Conservation (phyloP, 2,797 vertebrate species). For the Pangasius mekongensis region DNA sequence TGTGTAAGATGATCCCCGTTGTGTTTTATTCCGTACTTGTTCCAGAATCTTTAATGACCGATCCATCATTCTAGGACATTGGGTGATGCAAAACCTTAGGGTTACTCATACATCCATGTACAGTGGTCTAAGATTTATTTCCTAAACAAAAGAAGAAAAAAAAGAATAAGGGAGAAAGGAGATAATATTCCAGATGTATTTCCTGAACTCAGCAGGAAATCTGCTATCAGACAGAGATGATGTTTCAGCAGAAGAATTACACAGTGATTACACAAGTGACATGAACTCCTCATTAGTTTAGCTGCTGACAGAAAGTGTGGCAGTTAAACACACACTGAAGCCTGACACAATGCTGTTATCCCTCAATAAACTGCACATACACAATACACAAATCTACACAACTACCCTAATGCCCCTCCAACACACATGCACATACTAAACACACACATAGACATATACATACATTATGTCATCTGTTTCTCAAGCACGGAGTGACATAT, state of each 20-base stretch:
- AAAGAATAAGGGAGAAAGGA: neutral
- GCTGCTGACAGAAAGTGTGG: neutral
- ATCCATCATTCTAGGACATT: neutral
- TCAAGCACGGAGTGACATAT: neutral
- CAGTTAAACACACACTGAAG: conserved; percentile 4
- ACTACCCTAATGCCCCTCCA: neutral
- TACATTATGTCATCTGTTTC: neutral
- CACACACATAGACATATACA: neutral
- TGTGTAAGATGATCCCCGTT: neutral
- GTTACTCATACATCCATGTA: neutral
- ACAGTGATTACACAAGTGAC: neutral
- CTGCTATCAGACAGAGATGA: neutral
- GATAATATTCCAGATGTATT: neutral
- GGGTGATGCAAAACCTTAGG: neutral
- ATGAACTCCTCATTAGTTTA: conserved; percentile 2
- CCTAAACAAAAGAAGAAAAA: neutral
- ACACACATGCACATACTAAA: neutral
- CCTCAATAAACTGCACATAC: neutral
- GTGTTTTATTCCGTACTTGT: neutral
- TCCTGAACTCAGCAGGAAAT: neutral
- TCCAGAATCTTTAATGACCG: neutral
- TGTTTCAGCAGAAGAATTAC: neutral
- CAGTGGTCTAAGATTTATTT: neutral
- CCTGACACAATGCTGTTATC: neutral
- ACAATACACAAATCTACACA: too few species aligned